phyloP scores from a whole-genome alignment of 1,140 invertebrate genomes.

The Holotrichia oblita region DNA sequence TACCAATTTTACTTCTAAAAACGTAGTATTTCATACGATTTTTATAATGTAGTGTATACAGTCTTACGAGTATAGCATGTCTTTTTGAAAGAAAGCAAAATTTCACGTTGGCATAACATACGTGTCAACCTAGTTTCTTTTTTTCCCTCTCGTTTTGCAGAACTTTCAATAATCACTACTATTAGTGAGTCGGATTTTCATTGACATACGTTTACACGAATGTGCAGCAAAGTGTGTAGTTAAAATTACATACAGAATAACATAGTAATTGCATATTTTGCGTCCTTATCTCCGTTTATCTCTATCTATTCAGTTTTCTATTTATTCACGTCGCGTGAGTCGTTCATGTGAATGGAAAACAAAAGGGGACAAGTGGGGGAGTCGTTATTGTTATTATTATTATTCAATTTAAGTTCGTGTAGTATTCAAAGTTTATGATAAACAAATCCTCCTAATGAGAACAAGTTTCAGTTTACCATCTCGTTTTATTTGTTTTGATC shows the following conservation, averaged over 20 bases:
- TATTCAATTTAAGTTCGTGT: not conserved
- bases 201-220: slow-evolving; percentile 16
- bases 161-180: slow-evolving; percentile 3
- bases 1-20: too few species aligned
- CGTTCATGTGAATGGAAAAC: not conserved
- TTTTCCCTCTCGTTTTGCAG: not conserved
- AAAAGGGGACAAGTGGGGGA: not conserved
- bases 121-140: slow-evolving; percentile 3
- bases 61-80: too few species aligned
- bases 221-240: slow-evolving; percentile 1
- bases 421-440: too few species aligned
- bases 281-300: not conserved
- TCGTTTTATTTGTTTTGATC: too few species aligned
- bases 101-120: not conserved
- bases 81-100: not conserved
- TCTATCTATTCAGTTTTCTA: not conserved
- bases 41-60: too few species aligned
- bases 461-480: too few species aligned
- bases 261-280: not conserved
- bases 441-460: too few species aligned
- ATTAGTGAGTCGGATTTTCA: slow-evolving; percentile 12
- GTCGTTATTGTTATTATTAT: not conserved
- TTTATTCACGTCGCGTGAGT: not conserved
- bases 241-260: not conserved
- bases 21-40: too few species aligned